Base-by-base conservation (phyloP, 92 coral and sea anemone species). In the Palythoa grandiflora region DNA sequence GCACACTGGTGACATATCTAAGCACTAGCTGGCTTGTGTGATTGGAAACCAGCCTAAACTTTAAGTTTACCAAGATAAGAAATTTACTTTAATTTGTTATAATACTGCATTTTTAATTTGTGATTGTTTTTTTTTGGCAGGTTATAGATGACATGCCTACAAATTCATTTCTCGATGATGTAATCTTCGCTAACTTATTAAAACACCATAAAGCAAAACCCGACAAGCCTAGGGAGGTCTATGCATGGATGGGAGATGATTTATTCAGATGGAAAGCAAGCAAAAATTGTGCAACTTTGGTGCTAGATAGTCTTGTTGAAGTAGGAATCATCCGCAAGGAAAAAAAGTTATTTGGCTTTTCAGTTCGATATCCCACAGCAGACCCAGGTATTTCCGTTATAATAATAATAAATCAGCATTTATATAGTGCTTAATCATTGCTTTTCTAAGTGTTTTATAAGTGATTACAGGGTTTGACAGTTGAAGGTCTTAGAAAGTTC, bases 151-250 rank as follows among this genome's bases (percentile, higher is more conserved):
- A 80, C 38, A 63, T 75, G n/a, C 85, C 85, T n/a, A 80, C 85
- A 7, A 68, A 80, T n/a, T 63, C 85, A 80, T 80, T 63, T 80
- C 70, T 80, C 6, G 85, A 80, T 65, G 85, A 80, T 80, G 85
- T 65, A 20, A 20, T 80, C 5, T 80, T 80, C 40, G 65, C 44
- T 44, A 80, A 80, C 39, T 47, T 80, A 44, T n/a, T 80, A 9
- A 80, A 80, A 14, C 85, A 80, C 21, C 74, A 63, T 20, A 65
- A 19, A 10, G 54, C 85, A 70, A 80, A 80, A 50, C 85, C 85
- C n/a, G 85, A 80, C 75, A 80, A 65, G 57, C 85, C 85, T 65
- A 80, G 85, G 74, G 85, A 80, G n/a, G 85, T 80, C 39, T 80
- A 61, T 44, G 74, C 85, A 10, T 80, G 85, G 85, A 80, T 80